Evolutionary conservation across 2,888 invertebrate species (phyloP), one percentile per base, ranked within the genome.

Genomic region (Sarcophaga carnaria): DNA sequence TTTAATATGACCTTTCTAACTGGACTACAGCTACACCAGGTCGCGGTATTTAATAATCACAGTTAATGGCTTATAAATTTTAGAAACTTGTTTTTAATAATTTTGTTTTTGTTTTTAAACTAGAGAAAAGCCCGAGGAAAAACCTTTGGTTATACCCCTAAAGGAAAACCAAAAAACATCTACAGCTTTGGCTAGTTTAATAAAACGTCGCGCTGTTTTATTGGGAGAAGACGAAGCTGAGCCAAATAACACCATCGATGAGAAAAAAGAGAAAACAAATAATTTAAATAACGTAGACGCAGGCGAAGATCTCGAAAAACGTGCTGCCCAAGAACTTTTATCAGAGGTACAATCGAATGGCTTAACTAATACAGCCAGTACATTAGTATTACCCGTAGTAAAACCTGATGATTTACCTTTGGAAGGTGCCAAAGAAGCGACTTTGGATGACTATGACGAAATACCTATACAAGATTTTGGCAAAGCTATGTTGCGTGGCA

Each of bases 401-500:
- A 94, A 94, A n/a, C 90, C 92, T 0, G 94, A 94, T 14, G 94
- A 95, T 71, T 93, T 95, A 79, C 94, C 95, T 25, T 92, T 96
- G 17, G 94, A 94, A 67, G 96, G 96, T 2, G 95, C 96, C 88
- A 95, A 95, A 90, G 96, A 96, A 95, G 94, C 97, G 2, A 94
- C 95, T 0, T 90, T 96, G 20, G 95, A 95, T 80, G 96, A 97
- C 90, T 97, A 97, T 93, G 96, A 96, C 64, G 93, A 94, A 22
- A 95, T 97, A 71, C 96, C 97, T 0, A 94, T 97, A 67, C 93
- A 94, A 90, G 96, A 97, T 78, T 99, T 96, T 95, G 99, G 99
- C 4, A 91, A 97, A 92, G 99, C 99, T 0, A 96, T 99, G 97
- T 94, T 99, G 2, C 94, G 98, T 86, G 99, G 99, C 11, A 99